Evolutionary conservation across 2,888 invertebrate species (phyloP).

Genomic region (Sminthurides aquaticus): DNA sequence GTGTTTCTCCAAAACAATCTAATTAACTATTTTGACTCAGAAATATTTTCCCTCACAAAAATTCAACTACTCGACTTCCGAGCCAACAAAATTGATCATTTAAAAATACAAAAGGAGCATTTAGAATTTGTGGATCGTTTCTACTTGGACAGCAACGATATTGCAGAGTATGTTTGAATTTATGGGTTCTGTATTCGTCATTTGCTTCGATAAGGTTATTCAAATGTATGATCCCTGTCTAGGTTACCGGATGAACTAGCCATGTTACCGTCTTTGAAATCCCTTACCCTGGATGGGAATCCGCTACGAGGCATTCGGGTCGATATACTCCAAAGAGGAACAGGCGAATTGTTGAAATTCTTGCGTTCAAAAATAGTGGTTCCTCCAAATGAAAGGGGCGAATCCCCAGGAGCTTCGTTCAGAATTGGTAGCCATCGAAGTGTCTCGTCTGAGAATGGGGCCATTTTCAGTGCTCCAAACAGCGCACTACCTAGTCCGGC

Average conservation of each 20-base stretch:
- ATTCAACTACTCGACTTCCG: conserved; percentile 39
- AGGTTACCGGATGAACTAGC: conserved; percentile 63
- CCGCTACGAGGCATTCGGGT: conserved; percentile 70
- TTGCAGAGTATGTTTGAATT: conserved; percentile 50
- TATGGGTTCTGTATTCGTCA: neutral
- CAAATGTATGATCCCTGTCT: no score
- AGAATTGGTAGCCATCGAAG: neutral
- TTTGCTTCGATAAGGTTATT: no score
- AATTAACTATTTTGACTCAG: conserved; percentile 48
- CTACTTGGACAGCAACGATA: conserved; percentile 74
- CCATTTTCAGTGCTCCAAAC: neutral
- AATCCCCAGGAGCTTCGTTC: conserved; percentile 16
- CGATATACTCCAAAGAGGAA: conserved; percentile 79
- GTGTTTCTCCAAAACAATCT: conserved; percentile 75
- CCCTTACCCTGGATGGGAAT: conserved; percentile 78
- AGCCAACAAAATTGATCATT: conserved; percentile 34
- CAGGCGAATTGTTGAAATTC: conserved; percentile 68
- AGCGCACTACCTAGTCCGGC: neutral
- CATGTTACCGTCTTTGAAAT: conserved; percentile 67
- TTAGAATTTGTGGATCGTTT: conserved; percentile 65
- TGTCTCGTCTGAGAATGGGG: neutral
- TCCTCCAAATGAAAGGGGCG: conserved; percentile 13
- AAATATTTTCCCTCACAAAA: conserved; percentile 29
- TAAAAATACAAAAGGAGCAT: conserved; percentile 33
- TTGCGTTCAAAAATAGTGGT: conserved; percentile 40